Evolutionary conservation across 2,113 vertebrate species (phyloP).

Genomic region (Bufo gargarizans): DNA sequence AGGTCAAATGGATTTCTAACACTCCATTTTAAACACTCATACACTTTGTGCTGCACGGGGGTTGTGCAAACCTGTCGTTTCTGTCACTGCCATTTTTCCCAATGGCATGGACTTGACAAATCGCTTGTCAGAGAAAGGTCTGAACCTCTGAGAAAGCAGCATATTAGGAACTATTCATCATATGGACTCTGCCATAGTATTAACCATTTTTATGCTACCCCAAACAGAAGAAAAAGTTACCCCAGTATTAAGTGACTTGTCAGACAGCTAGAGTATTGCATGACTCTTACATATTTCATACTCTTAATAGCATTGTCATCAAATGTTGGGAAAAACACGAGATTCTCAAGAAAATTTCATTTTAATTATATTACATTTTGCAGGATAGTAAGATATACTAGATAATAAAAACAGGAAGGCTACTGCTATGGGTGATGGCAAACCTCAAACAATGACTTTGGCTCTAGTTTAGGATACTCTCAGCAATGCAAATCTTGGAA

Average conservation of each 20-base stretch:
- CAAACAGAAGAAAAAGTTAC: neutral
- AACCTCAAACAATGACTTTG: no score
- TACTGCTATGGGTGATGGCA: no score
- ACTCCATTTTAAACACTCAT: constrained; percentile 47
- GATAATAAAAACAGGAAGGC: no score
- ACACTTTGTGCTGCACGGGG: constrained; percentile 36
- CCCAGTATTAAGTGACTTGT: neutral
- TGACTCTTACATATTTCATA: neutral
- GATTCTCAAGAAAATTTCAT: neutral
- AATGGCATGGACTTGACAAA: constrained; percentile 50
- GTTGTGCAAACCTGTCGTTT: constrained; percentile 39
- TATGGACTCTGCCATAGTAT: constrained; percentile 28
- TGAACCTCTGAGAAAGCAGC: constrained; percentile 50
- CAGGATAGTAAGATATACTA: neutral
- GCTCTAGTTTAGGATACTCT: no score
- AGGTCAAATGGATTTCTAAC: constrained; percentile 57
- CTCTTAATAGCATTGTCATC: neutral
- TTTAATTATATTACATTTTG: neutral
- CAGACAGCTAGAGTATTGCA: neutral
- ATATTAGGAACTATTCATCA: constrained; percentile 50
- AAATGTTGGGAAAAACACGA: neutral
- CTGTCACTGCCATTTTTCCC: constrained; percentile 45
- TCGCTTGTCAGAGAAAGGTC: constrained; percentile 56
- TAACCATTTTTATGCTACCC: constrained; percentile 17
- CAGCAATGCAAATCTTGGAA: neutral